Evolutionary conservation across 2,113 vertebrate genomes (phyloP).

Genomic region (Chamaetylas fuelleborni): DNA sequence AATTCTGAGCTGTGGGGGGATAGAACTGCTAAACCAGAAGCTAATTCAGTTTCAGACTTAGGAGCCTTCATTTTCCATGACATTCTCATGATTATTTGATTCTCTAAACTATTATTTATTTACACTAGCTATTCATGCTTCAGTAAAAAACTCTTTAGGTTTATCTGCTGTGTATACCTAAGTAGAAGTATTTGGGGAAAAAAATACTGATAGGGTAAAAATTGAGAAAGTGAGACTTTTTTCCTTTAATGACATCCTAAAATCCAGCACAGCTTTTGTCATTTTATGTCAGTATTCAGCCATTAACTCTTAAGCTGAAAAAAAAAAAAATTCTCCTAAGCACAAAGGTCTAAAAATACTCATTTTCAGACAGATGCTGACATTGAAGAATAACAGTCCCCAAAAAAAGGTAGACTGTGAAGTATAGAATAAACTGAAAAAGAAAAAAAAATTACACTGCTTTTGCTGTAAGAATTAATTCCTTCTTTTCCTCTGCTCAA

Average conservation of each 20-base stretch:
- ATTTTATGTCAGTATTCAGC: not conserved
- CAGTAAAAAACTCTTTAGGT: slow-evolving; percentile 4
- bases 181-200: not conserved
- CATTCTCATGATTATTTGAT: slow-evolving; percentile 49
- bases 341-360: slow-evolving; percentile 45
- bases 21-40: slow-evolving; percentile 16
- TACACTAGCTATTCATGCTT: slow-evolving; percentile 4
- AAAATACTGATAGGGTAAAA: not conserved
- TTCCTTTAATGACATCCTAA: slow-evolving; percentile 9
- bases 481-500: not conserved
- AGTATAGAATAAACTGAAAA: slow-evolving; percentile 25
- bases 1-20: not conserved
- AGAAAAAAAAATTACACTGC: not conserved
- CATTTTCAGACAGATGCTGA: slow-evolving; percentile 20
- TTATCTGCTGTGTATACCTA: slow-evolving; percentile 10
- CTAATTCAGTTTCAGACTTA: slow-evolving; percentile 25
- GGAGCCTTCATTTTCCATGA: slow-evolving; percentile 29
- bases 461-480: slow-evolving; percentile 31
- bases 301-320: not conserved
- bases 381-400: slow-evolving; percentile 7
- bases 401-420: not conserved
- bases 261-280: slow-evolving; percentile 13
- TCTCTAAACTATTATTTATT: slow-evolving; percentile 55
- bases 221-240: not conserved
- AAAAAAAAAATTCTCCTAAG: not conserved